Evolutionary conservation across 2,113 vertebrate genomes (phyloP).

Genomic region (Paratilapia polleni): DNA sequence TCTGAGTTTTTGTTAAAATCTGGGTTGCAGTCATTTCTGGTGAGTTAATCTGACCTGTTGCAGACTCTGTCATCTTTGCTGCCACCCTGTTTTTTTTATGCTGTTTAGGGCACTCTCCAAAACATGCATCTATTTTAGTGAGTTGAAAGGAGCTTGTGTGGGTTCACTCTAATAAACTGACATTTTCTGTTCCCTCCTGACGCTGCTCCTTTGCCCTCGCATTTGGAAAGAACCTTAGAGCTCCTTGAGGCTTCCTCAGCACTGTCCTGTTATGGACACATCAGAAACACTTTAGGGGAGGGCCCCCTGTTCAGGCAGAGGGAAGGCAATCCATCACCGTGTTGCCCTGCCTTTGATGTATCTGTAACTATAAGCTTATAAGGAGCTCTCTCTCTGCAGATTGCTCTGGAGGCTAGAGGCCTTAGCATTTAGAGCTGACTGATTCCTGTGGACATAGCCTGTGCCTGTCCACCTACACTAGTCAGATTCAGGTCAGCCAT

Average conservation of each 20-base stretch:
- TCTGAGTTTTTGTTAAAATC: not conserved
- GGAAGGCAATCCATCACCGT: constrained; percentile 35
- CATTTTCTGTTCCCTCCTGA: not conserved
- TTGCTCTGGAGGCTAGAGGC: constrained; percentile 51
- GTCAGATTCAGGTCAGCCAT: constrained; percentile 54
- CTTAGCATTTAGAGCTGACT: constrained; percentile 70
- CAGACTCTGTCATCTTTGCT: not conserved
- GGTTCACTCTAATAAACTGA: not conserved
- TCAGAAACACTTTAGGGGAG: constrained; percentile 42
- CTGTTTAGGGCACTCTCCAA: not conserved
- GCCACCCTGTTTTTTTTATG: not conserved
- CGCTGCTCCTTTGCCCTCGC: constrained; percentile 4
- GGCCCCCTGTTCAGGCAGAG: constrained; percentile 30
- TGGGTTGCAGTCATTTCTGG: not conserved
- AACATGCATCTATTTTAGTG: not conserved
- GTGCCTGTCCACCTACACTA: constrained; percentile 68
- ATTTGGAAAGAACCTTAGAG: not conserved
- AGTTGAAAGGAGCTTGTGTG: not conserved
- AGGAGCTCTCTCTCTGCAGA: constrained; percentile 59
- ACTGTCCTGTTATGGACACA: constrained; percentile 31
- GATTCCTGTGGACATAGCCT: constrained; percentile 69
- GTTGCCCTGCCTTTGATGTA: constrained; percentile 65
- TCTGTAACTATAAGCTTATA: constrained; percentile 64
- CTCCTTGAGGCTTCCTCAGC: constrained; percentile 8
- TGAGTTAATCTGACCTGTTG: not conserved